Evolutionary conservation across 1,140 invertebrate genomes (phyloP), one percentile per base, ranked within the genome.

Genomic region (Gryon sp.): DNA sequence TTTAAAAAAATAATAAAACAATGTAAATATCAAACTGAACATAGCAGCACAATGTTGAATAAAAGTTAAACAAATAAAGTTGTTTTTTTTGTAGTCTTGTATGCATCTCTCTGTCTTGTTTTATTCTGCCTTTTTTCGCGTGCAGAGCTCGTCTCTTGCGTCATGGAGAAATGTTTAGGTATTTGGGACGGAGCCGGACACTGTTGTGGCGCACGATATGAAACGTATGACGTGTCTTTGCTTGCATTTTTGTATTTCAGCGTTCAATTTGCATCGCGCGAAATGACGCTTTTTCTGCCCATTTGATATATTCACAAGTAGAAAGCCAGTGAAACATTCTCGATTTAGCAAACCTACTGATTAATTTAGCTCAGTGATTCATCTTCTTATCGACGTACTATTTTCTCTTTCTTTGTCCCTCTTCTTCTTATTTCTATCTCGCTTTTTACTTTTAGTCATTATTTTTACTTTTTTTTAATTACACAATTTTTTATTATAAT

Each of bases 141-240:
- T 43, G n/a, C 22, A 12, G 22, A 48, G 43, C 52, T 50, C 32
- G 26, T 0, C 32, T 74, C 70, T 65, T 74, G 62, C 62, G 46
- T 60, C 62, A 66, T 43, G 70, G 53, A 60, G 62, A 66, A 75
- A 66, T 66, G 62, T 75, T 75, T 75, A 60, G 62, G 70, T 75
- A 66, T 75, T 75, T 75, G 70, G 70, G 70, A 66, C 70, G 46
- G 62, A 66, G 70, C 62, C 62, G 62, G 62, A 62, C 70, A 53
- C 46, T 38, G 52, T 55, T 55, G 46, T 46, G 55, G 7, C 38
- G 38, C 69, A 50, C 52, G 60, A 74, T 66, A 65, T 74, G 69
- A 73, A 36, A 57, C 41, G 53, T 74, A 45, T 74, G 60, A 74
- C 55, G 62, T 66, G 53, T 60, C 43, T 43, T 7, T 38, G 45